Evolutionary conservation across 2,113 vertebrate genomes (phyloP), one percentile per base, ranked within the genome.

Genomic region (Chloropsis cyanopogon): DNA sequence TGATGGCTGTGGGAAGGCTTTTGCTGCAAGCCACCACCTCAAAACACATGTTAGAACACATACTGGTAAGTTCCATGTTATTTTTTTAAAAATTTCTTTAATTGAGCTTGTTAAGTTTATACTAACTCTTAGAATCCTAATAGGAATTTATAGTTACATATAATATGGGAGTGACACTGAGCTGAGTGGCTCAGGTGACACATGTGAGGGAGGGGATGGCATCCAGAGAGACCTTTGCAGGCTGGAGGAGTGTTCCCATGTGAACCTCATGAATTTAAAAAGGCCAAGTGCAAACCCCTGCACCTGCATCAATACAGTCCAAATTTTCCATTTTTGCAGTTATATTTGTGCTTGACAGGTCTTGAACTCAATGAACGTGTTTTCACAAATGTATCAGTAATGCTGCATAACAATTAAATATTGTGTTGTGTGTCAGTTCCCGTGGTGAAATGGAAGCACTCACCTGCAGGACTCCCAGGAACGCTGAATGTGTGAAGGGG

Each of bases 31-130:
- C 97, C 99, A 99, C 97, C 99, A 99, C 97, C 98, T 99, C 91
- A 99, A 99, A 98, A 99, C 99, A 46, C 99, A 99, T 11, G 99
- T 99, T 95, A 98, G 99, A 90, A 99, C 99, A 82, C 99, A 99
- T 97, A 99, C 99, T 97, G 99, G 99, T 99, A 97, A 97, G 97
- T 95, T 52, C 29, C 23, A 7, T 24, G 57, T 21, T 7, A 17
- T 35, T 84, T 73, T 8, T 19, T 92, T 56, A 6, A 2, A 3
- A 18, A 24, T 69, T 70, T 57, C 12, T 83, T 59, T n/a, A 57
- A 16, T 10, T 76, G 56, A 84, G 15, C 8, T 69, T 64, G 9
- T 21, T 66, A 15, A 16, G 19, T 69, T 79, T 41, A 14, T 64
- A 8, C 6, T 31, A 52, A 50, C 33, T 63, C 24, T 49, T 22